Percentiles rank a stretch among this genome's conserved stretches.
phyloP scores from a whole-genome alignment of 2,113 vertebrate species.

The Murina feae region DNA sequence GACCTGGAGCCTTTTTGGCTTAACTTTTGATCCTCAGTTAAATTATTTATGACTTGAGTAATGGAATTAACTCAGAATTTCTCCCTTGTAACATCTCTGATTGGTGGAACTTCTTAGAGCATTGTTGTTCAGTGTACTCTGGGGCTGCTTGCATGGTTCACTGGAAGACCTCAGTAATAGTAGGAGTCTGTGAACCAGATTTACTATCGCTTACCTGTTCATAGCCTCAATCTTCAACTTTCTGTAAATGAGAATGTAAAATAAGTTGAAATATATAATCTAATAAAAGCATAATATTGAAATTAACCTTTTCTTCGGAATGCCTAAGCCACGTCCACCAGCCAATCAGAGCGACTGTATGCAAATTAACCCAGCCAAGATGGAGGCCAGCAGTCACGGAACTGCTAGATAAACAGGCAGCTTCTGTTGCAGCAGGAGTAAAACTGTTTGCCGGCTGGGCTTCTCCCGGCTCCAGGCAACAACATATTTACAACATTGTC shows the following conservation, averaged over 20 bases:
- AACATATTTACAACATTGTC: no score
- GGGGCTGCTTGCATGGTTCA: background rate
- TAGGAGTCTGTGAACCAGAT: background rate
- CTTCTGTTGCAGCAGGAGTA: no score
- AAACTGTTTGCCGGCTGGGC: no score
- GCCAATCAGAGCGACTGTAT: no score
- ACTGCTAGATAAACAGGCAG: no score
- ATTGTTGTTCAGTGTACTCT: background rate
- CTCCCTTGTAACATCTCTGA: background rate
- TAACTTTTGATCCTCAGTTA: slow-evolving; percentile 31
- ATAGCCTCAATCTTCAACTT: background rate
- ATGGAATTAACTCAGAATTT: background rate
- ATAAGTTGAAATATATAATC: no score
- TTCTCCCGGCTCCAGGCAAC: no score
- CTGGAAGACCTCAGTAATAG: background rate
- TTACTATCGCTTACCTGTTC: background rate
- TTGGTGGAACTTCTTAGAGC: background rate
- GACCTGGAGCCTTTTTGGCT: background rate
- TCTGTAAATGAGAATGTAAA: background rate
- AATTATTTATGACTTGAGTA: background rate
- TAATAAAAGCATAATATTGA: no score
- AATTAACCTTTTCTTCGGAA: no score
- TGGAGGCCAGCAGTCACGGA: no score
- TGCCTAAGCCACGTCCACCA: no score
- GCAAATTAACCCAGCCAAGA: no score